A percentile compares a stretch with the other conserved stretches of the same genome.
phyloP scores from a whole-genome alignment of 2,888 invertebrate genomes.

The Tenthredo notha region DNA sequence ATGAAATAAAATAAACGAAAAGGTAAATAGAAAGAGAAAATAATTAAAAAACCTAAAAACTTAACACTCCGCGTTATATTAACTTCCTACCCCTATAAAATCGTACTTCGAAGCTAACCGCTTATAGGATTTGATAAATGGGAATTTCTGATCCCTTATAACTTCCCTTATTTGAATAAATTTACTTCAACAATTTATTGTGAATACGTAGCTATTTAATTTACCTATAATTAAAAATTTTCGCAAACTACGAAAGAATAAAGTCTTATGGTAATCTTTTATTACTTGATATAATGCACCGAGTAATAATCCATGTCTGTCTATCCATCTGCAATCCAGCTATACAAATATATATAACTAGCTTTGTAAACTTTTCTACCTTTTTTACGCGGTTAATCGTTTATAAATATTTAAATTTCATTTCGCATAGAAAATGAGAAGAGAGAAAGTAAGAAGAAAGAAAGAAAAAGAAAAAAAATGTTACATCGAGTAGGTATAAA shows the following conservation, averaged over 20 bases:
- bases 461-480: not conserved
- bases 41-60: not conserved
- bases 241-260: not conserved
- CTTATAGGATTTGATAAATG: not conserved
- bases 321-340: not conserved
- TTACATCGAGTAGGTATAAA: too few relatives aligned
- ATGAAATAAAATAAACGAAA: too few relatives aligned
- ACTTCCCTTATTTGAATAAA: not conserved
- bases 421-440: not conserved
- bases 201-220: not conserved
- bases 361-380: not conserved
- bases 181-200: not conserved
- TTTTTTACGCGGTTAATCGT: not conserved
- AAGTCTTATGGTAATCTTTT: not conserved
- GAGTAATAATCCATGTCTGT: too few relatives aligned
- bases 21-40: not conserved
- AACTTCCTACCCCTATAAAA: not conserved
- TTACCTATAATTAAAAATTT: not conserved
- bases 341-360: not conserved
- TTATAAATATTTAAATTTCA: not conserved
- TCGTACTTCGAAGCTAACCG: conserved; percentile 3
- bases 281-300: too few relatives aligned
- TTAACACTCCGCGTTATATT: not conserved
- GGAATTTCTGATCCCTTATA: not conserved
- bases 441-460: not conserved